Evolutionary conservation across 1,140 invertebrate genomes (phyloP).

Genomic region (Sitophilus oryzae): DNA sequence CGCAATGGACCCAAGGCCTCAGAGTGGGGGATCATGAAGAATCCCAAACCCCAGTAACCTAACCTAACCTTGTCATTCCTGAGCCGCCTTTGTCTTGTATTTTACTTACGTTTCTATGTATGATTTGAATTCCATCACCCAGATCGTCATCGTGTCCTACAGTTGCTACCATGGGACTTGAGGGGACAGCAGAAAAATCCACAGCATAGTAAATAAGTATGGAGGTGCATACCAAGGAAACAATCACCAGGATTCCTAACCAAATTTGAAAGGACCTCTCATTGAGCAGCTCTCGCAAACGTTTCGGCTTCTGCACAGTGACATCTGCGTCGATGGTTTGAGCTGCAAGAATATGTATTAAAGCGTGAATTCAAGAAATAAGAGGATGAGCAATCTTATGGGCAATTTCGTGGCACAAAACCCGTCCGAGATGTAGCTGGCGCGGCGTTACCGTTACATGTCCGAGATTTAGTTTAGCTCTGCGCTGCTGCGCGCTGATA

Average conservation of each 20-base stretch:
- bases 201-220: slow-evolving; percentile 1
- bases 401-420: no score
- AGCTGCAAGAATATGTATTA: not conserved
- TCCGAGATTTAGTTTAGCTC: no score
- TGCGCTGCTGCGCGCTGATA: no score
- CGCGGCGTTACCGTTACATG: no score
- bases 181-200: not conserved
- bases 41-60: no score
- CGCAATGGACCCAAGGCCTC: no score
- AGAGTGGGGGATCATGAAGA: no score
- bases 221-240: not conserved
- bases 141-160: slow-evolving; percentile 12
- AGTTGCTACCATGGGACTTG: not conserved
- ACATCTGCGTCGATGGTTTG: not conserved
- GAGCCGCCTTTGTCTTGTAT: not conserved
- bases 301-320: not conserved
- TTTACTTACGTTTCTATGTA: slow-evolving; percentile 14
- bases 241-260: not conserved
- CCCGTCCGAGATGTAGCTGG: no score
- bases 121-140: slow-evolving; percentile 17
- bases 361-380: no score
- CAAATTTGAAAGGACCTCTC: not conserved
- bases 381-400: no score
- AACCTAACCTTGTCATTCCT: no score
- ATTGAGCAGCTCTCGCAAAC: not conserved